Evolutionary conservation across 2,797 vertebrate genomes (phyloP).

Genomic region (Benthosema pterotum): DNA sequence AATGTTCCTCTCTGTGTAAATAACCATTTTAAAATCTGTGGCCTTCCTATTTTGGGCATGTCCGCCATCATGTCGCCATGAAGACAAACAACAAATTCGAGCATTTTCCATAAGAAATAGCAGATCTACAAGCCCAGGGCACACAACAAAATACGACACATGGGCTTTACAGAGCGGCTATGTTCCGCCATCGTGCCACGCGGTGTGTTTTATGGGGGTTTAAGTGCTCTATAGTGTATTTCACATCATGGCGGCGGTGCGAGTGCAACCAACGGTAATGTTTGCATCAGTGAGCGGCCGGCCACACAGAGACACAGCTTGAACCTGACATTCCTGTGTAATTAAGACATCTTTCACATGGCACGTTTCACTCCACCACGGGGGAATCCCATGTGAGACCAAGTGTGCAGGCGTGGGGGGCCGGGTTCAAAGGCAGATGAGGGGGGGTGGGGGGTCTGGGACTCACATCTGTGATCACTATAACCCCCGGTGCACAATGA

Average conservation of each 20-base stretch:
- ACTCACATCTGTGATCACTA: constrained; percentile 74
- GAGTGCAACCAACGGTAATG: constrained; percentile 17
- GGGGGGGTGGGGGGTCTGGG: constrained; percentile 49
- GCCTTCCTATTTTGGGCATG: too few species aligned
- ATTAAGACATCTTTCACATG: constrained; percentile 79
- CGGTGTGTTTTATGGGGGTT: too few species aligned
- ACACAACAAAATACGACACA: too few species aligned
- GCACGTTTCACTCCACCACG: constrained; percentile 71
- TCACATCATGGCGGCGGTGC: too few species aligned
- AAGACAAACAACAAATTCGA: constrained; percentile 31
- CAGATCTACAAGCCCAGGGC: too few species aligned
- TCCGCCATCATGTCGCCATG: not conserved
- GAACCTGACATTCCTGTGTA: constrained; percentile 71
- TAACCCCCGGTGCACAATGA: constrained; percentile 40
- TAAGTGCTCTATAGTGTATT: too few species aligned
- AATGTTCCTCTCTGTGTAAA: constrained; percentile 61
- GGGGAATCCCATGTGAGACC: constrained; percentile 66
- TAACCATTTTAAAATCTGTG: constrained; percentile 36
- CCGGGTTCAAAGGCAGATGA: constrained; percentile 54
- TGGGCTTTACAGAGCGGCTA: too few species aligned
- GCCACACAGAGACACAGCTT: constrained; percentile 74
- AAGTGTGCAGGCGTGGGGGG: constrained; percentile 33
- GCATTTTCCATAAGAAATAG: constrained; percentile 10
- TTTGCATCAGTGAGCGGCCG: constrained; percentile 62
- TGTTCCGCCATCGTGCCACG: too few species aligned